Base-by-base conservation (phyloP, 2,888 invertebrate genomes). In the Drosophila paracracens region DNA sequence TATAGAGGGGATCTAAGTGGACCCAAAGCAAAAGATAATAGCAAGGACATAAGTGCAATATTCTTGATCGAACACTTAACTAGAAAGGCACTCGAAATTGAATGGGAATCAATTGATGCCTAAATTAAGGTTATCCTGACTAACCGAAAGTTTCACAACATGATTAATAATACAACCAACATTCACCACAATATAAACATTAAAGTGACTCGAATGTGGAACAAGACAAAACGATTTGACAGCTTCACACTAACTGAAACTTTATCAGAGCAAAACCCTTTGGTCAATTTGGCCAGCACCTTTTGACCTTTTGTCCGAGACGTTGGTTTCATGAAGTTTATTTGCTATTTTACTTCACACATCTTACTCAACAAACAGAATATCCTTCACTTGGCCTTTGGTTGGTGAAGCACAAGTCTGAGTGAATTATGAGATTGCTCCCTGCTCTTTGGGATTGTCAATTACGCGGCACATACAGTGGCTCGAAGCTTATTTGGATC, bases 391-490 rank as follows among this genome's bases (percentile, higher is more conserved):
- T 62, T 68, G 38, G 36, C 36, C 21, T 31, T 31, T 38, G 21
- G 50, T 8, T 46, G 65, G 50, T 38, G 8, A 40, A 31, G 31
- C 65, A 38, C 63, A 59, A 31, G 46, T 58, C 25, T 52, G 38
- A 46, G 66, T 65, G 58, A 88, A 70, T 79, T 89, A 87, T 84
- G 80, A 62, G 56, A 64, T 51, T 57, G 52, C 53, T 40, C 38
- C 50, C n/a, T 56, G 63, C 65, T 36, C 73, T 50, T 53, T n/a
- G 43, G 51, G 60, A 79, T 64, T 89, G 83, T 82, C 84, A 84
- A 88, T 90, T 85, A 90, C 75, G 31, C 74, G 69, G 53, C 74
- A 78, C 83, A 90, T 86, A n/a, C n/a, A n/a, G n/a, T n/a, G n/a
- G n/a, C n/a, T n/a, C n/a, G n/a, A n/a, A n/a, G n/a, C n/a, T n/a